A percentile compares a stretch with the other conserved stretches of the same genome.
These are phyloP conservation scores for Galago senegalensis DNA, from an alignment of 2,797 vertebrate species.

Conservation along the genomic window DNA sequence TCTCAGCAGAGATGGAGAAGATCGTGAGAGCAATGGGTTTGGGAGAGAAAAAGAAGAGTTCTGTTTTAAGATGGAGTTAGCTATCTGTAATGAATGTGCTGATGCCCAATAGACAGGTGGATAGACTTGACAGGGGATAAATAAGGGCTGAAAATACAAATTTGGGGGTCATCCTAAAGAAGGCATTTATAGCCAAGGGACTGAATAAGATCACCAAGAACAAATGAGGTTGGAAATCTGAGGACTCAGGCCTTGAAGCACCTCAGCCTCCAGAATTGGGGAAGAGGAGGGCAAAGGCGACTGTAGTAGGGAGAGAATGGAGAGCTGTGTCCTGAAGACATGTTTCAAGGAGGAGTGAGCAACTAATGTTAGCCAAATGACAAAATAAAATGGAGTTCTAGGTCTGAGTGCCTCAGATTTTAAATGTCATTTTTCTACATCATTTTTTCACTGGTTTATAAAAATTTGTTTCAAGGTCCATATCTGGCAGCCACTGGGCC, in stretches of 20 bases:
- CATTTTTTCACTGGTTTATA: conserved; percentile 15
- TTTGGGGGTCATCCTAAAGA: neutral
- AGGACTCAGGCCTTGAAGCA: neutral
- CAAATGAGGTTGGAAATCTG: neutral
- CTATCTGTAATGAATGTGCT: neutral
- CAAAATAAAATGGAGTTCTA: conserved; percentile 4
- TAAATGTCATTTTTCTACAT: conserved; percentile 27
- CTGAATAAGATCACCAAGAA: neutral
- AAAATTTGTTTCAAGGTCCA: conserved; percentile 37
- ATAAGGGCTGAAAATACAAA: neutral
- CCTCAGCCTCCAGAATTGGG: neutral
- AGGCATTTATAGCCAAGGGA: neutral
- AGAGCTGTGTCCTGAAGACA: neutral
- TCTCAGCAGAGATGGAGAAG: neutral
- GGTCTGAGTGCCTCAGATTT: neutral
- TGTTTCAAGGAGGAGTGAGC: neutral
- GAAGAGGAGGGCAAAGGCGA: neutral
- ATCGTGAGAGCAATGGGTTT: neutral
- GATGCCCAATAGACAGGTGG: neutral
- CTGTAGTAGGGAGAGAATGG: neutral
- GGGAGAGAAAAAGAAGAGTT: neutral
- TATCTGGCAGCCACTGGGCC: conserved; percentile 40
- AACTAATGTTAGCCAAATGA: conserved; percentile 50
- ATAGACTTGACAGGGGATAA: neutral
- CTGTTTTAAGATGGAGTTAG: neutral